Percentiles rank a stretch among this genome's conserved stretches.
Evolutionary conservation across 2,888 invertebrate species (phyloP).

Genomic region (Drosophila greeni): DNA sequence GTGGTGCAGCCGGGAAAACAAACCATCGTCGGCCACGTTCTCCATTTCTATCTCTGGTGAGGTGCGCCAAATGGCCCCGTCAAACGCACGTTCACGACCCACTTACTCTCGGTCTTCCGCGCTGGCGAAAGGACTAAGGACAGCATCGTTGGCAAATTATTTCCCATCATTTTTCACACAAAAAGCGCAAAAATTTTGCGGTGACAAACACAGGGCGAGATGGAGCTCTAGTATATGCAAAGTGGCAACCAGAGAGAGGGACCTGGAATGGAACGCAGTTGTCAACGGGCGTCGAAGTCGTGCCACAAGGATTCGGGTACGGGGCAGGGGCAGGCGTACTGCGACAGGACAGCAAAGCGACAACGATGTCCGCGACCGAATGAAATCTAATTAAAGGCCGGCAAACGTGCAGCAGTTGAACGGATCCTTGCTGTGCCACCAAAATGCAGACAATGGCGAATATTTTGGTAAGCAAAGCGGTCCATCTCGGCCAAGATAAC

Average conservation of each 20-base stretch:
- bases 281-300: conserved; percentile 53
- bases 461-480: conserved; percentile 37
- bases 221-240: conserved; percentile 9
- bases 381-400: conserved; percentile 68
- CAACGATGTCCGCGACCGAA: conserved; percentile 39
- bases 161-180: conserved; percentile 71
- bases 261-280: conserved; percentile 20
- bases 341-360: background rate
- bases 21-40: conserved; percentile 11
- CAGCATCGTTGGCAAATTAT: conserved; percentile 59
- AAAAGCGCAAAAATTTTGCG: conserved; percentile 61
- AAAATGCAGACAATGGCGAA: conserved; percentile 16
- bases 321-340: background rate
- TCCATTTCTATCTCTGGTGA: conserved; percentile 17
- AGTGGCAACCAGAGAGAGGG: conserved; percentile 15
- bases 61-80: conserved; percentile 65
- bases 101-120: conserved; percentile 53
- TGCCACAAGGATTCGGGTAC: conserved; percentile 4
- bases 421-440: conserved; percentile 17
- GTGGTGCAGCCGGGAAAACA: conserved; percentile 1
- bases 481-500: conserved; percentile 9
- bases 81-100: conserved; percentile 65
- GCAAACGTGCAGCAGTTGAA: conserved; percentile 55
- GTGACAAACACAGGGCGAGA: conserved; percentile 24
- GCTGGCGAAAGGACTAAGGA: conserved; percentile 37